phyloP scores from a whole-genome alignment of 2,797 vertebrate genomes.

The Mycteria americana region DNA sequence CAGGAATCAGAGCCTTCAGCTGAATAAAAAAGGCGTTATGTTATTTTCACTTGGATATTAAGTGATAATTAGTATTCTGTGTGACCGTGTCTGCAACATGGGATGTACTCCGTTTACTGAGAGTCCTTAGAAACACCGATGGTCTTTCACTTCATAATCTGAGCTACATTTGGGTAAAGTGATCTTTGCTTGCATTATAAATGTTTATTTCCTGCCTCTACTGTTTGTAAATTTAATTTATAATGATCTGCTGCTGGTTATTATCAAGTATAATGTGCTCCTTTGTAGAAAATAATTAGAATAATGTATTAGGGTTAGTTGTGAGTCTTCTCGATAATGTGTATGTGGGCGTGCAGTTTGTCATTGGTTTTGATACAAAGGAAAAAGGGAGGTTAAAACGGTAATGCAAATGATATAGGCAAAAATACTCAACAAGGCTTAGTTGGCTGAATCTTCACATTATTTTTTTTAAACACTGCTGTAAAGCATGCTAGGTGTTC shows the following conservation, averaged over 20 bases:
- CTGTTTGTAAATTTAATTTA: slow-evolving; percentile 51
- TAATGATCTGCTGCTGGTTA: slow-evolving; percentile 31
- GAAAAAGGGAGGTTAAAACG: background rate
- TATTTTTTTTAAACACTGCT: slow-evolving; percentile 37
- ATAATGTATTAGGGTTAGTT: slow-evolving; percentile 8
- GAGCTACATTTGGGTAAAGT: background rate
- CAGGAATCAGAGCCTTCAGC: background rate
- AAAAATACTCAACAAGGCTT: background rate
- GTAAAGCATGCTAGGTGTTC: slow-evolving; percentile 42
- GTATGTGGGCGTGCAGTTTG: background rate
- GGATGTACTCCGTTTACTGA: background rate
- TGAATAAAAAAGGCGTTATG: slow-evolving; percentile 1
- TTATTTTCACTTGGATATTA: slow-evolving; percentile 41
- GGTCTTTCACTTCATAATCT: background rate
- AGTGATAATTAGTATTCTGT: slow-evolving; percentile 23
- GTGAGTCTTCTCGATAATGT: background rate
- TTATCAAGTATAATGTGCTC: slow-evolving; percentile 14
- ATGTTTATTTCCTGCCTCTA: background rate
- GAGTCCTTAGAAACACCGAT: background rate
- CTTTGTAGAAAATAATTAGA: slow-evolving; percentile 43
- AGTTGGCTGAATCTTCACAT: slow-evolving; percentile 53
- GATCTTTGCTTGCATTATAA: background rate
- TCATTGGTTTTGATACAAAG: background rate
- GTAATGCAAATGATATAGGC: background rate
- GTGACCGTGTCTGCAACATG: background rate